phyloP scores from a whole-genome alignment of 2,888 invertebrate genomes.

The Sphecodes monilicornis region DNA sequence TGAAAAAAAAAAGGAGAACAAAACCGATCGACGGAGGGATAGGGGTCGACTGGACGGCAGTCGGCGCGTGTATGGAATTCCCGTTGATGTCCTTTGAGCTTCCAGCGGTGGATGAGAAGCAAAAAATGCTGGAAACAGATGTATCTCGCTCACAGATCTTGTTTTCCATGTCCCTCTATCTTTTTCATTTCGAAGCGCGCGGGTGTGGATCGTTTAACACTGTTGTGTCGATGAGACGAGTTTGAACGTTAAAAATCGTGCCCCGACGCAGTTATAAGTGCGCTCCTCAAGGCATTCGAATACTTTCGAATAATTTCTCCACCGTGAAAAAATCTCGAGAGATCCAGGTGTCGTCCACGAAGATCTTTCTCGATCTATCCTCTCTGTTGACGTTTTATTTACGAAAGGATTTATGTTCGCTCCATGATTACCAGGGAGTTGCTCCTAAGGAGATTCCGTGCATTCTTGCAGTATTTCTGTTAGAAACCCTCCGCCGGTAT shows the following conservation, averaged over 20 bases:
- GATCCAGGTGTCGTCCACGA: not conserved
- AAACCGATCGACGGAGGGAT: conserved; percentile 29
- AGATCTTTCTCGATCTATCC: not conserved
- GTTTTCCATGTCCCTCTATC: conserved; percentile 5
- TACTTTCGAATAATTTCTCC: not conserved
- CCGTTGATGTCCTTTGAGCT: conserved; percentile 55
- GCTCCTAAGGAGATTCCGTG: conserved; percentile 8
- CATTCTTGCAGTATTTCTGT: conserved; percentile 16
- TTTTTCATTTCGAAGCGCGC: not conserved
- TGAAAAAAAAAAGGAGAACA: conserved; percentile 40
- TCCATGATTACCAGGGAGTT: conserved; percentile 2
- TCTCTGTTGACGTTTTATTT: not conserved
- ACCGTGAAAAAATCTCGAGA: not conserved
- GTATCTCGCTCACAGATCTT: conserved; percentile 8
- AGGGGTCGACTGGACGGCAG: conserved; percentile 11
- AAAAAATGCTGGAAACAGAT: conserved; percentile 57
- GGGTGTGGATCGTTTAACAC: not conserved
- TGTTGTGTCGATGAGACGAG: not conserved
- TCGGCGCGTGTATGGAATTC: conserved; percentile 59
- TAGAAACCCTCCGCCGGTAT: not conserved
- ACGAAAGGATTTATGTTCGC: conserved; percentile 11
- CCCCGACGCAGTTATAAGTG: not conserved
- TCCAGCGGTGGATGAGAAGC: conserved; percentile 29
- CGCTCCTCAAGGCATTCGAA: too few species aligned
- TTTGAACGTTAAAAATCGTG: conserved; percentile 23